phyloP scores from a whole-genome alignment of 2,888 invertebrate genomes.

The Polietes domitor region DNA sequence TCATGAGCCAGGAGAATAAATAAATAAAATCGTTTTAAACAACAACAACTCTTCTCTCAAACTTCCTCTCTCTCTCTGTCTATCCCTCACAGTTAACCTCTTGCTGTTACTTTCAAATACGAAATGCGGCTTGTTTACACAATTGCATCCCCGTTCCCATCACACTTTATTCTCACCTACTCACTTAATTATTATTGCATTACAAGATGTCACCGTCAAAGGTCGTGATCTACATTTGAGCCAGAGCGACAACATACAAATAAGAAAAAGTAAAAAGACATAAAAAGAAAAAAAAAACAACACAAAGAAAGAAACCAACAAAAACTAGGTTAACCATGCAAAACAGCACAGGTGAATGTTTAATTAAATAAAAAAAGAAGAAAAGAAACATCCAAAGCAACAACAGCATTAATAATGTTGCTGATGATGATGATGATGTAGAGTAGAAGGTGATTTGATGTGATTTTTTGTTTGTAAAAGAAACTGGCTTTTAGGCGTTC shows the following conservation, averaged over 20 bases:
- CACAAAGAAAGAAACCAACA: neutral
- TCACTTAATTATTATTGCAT: slow-evolving; percentile 14
- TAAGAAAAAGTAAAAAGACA: slow-evolving; percentile 17
- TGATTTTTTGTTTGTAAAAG: slow-evolving; percentile 25
- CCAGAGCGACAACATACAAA: slow-evolving; percentile 23
- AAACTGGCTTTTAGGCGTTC: neutral
- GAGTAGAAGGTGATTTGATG: too few species aligned
- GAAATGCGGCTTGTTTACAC: slow-evolving; percentile 25
- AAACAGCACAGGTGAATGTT: slow-evolving; percentile 55
- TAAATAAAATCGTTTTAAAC: too few species aligned
- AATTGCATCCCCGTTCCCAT: neutral
- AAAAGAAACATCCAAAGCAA: slow-evolving; percentile 12
- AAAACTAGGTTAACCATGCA: slow-evolving; percentile 57
- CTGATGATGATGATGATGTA: slow-evolving; percentile 3
- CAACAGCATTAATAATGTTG: neutral
- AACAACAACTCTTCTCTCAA: too few species aligned
- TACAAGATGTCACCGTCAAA: slow-evolving; percentile 63
- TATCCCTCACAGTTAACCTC: too few species aligned
- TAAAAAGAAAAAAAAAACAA: slow-evolving; percentile 17
- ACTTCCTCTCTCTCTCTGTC: too few species aligned
- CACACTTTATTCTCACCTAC: slow-evolving; percentile 21
- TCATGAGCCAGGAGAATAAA: too few species aligned
- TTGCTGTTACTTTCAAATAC: slow-evolving; percentile 17
- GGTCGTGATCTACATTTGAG: slow-evolving; percentile 55
- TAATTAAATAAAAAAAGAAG: slow-evolving; percentile 56